phyloP scores from a whole-genome alignment of 2,888 invertebrate species.

The Sarcophaga caerulescens region DNA sequence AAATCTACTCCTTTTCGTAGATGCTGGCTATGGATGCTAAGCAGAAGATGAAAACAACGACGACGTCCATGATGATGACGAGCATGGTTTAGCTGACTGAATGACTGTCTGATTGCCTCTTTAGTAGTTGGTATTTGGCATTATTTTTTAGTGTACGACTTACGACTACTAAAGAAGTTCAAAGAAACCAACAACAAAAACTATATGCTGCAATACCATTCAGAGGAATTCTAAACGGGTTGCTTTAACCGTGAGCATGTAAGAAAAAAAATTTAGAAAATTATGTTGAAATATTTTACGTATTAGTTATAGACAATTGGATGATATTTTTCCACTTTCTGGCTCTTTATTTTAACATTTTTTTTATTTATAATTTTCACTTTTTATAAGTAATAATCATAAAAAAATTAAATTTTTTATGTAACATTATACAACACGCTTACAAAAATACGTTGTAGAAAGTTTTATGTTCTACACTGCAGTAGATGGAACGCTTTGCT shows the following conservation, averaged over 20 bases:
- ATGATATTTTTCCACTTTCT: not conserved
- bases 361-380: too few relatives aligned
- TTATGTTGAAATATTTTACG: conserved; percentile 40
- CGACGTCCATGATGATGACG: conserved; percentile 23
- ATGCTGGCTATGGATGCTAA: conserved; percentile 37
- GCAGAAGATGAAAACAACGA: not conserved
- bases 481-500: too few relatives aligned
- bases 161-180: conserved; percentile 57
- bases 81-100: conserved; percentile 16
- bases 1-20: conserved; percentile 60
- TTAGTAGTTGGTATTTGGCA: conserved; percentile 35
- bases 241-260: conserved; percentile 1
- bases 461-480: too few relatives aligned
- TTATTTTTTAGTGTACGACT: conserved; percentile 43
- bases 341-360: too few relatives aligned
- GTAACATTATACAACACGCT: too few relatives aligned
- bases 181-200: conserved; percentile 26
- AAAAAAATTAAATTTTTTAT: too few relatives aligned
- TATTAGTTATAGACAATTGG: conserved; percentile 55
- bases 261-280: conserved; percentile 37
- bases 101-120: conserved; percentile 17
- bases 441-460: too few relatives aligned
- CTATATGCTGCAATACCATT: not conserved
- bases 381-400: too few relatives aligned
- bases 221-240: conserved; percentile 36